Evolutionary conservation across 2,888 invertebrate species (phyloP).

Genomic region (Beris morrisii): DNA sequence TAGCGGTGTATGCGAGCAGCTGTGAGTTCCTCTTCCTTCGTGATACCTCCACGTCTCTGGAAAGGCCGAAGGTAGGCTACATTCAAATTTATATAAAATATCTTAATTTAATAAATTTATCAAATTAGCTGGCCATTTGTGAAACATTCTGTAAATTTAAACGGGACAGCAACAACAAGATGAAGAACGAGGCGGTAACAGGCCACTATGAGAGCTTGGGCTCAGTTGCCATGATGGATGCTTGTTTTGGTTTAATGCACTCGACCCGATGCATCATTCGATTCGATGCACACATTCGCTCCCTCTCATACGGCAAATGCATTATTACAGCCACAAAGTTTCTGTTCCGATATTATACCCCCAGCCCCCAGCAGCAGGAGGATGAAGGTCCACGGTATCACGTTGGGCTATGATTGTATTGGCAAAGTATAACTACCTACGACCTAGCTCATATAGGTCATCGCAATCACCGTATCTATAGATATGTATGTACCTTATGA

Average conservation of each 20-base stretch:
- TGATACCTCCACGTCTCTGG: too few species aligned
- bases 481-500: background rate
- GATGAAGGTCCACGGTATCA: too few species aligned
- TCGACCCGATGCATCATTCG: constrained; percentile 43
- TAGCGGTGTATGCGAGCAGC: too few species aligned
- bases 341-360: too few species aligned
- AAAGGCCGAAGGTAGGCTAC: too few species aligned
- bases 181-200: constrained; percentile 6
- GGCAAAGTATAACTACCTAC: background rate
- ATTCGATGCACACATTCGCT: constrained; percentile 41
- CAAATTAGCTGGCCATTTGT: constrained; percentile 43
- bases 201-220: constrained; percentile 29
- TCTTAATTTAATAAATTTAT: constrained; percentile 42
- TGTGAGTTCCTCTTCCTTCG: too few species aligned
- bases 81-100: too few species aligned
- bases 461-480: background rate
- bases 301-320: constrained; percentile 22
- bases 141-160: constrained; percentile 43
- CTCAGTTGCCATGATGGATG: constrained; percentile 35
- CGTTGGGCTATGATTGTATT: background rate
- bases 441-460: constrained; percentile 1
- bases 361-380: too few species aligned
- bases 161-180: constrained; percentile 37
- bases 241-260: constrained; percentile 42
- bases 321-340: background rate